Evolutionary conservation across 2,888 invertebrate genomes (phyloP), one percentile per base, ranked within the genome.

Genomic region (Lasioglossum villosulum): DNA sequence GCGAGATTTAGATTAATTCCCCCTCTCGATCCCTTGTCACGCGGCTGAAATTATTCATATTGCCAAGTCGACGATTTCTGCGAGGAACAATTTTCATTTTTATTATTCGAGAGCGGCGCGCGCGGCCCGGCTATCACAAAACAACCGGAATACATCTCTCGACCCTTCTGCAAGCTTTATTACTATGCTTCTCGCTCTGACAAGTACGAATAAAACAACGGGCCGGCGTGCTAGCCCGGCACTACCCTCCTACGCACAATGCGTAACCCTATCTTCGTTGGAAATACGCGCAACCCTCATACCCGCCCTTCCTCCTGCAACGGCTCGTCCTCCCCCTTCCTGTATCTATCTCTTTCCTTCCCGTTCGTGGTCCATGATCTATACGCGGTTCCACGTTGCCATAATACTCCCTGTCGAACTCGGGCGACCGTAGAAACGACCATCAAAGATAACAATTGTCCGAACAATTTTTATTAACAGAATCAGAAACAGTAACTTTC

Each of bases 191-290:
- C 89, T 82, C 84, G 87, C 77, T 78, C 84, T 81, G 89, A 83
- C 89, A 86, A 83, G 83, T 86, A 78, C 82, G 82, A 90, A 90
- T 90, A 88, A 90, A 90, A 90, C 89, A 89, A 88, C 86, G 80
- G 83, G 70, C 71, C 76, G 82, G 39, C 84, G 72, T 48, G 75
- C 75, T 79, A 78, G 75, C 83, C 75, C 66, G 81, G 75, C 78
- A 84, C 86, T 84, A 89, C 86, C 87, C 89, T 87, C 87, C 89
- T 84, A 88, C 90, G 89, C 88, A 91, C 91, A 91, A 91, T 91
- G 87, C 87, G 91, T 91, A 91, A 91, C 88, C 89, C 91, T 91
- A 90, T 91, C 90, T 91, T 87, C 82, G 37, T 45, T 83, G 89
- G 70, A 88, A 89, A 90, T 88, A 85, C 89, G 83, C 80, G 83